These are phyloP conservation scores for Protophormia terraenovae DNA, from an alignment of 2,888 invertebrate genomes.

Conservation along the genomic window DNA sequence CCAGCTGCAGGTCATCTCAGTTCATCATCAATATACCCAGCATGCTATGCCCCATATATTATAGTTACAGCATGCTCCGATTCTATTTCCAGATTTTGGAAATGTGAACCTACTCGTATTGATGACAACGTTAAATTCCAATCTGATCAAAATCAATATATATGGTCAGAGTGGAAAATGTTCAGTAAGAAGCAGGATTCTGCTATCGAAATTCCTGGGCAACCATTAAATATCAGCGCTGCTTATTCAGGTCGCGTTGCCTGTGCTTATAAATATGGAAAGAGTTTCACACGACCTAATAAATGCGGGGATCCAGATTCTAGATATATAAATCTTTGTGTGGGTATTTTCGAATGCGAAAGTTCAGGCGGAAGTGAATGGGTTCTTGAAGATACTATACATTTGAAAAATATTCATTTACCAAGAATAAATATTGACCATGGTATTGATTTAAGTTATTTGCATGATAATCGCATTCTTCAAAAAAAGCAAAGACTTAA, in stretches of 20 bases:
- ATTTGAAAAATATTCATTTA: conserved; percentile 94
- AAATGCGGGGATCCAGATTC: conserved; percentile 88
- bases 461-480: conserved; percentile 89
- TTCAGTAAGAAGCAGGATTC: conserved; percentile 87
- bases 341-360: conserved; percentile 99
- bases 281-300: conserved; percentile 92
- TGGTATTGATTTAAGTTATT: conserved; percentile 90
- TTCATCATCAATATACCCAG: conserved; percentile 98
- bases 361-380: conserved; percentile 97
- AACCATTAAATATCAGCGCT: conserved; percentile 95
- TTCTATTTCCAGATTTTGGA: conserved; percentile 93
- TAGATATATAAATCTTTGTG: conserved; percentile 93
- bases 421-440: conserved; percentile 91
- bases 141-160: conserved; percentile 81
- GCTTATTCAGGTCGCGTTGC: conserved; percentile 99
- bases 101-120: conserved; percentile 82
- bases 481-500: conserved; percentile 92
- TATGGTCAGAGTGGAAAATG: conserved; percentile 96
- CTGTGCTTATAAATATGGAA: conserved; percentile 97
- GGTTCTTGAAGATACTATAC: conserved; percentile 97
- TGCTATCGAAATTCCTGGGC: conserved; percentile 89
- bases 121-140: conserved; percentile 67
- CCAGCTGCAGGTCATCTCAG: conserved; percentile 98
- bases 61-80: conserved; percentile 98
- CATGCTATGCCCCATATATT: conserved; percentile 98